phyloP scores from a whole-genome alignment of 2,888 invertebrate genomes.

The Leptopilina myrica region DNA sequence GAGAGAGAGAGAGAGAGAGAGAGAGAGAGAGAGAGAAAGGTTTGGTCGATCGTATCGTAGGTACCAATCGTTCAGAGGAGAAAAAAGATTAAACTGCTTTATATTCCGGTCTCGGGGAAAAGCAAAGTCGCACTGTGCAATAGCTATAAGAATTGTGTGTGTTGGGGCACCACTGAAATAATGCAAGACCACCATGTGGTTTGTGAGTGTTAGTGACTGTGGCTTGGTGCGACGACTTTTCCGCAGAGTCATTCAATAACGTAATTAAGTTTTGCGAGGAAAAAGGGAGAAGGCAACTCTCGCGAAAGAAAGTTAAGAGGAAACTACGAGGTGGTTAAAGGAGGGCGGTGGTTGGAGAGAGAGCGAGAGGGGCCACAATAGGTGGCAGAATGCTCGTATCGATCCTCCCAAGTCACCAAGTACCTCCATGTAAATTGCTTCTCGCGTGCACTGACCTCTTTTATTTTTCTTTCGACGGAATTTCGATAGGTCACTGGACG shows the following conservation, averaged over 20 bases:
- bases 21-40: not conserved
- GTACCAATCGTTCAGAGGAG: constrained; percentile 27
- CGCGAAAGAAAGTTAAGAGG: constrained; percentile 36
- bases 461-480: constrained; percentile 42
- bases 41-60: constrained; percentile 44
- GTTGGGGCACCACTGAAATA: constrained; percentile 61
- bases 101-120: constrained; percentile 61
- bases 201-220: constrained; percentile 35
- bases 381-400: constrained; percentile 49
- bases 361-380: constrained; percentile 9
- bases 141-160: constrained; percentile 52
- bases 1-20: constrained; percentile 5
- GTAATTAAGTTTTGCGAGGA: constrained; percentile 64
- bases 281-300: constrained; percentile 27
- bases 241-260: constrained; percentile 64
- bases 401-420: constrained; percentile 49
- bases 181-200: constrained; percentile 54
- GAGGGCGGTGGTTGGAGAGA: too few relatives aligned
- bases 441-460: constrained; percentile 54
- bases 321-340: constrained; percentile 25
- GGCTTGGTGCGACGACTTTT: constrained; percentile 50
- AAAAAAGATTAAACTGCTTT: constrained; percentile 61
- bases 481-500: constrained; percentile 29
- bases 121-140: constrained; percentile 51
- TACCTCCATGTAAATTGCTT: constrained; percentile 61